Evolutionary conservation across 2,113 vertebrate genomes (phyloP).

Genomic region (Neogale vison): DNA sequence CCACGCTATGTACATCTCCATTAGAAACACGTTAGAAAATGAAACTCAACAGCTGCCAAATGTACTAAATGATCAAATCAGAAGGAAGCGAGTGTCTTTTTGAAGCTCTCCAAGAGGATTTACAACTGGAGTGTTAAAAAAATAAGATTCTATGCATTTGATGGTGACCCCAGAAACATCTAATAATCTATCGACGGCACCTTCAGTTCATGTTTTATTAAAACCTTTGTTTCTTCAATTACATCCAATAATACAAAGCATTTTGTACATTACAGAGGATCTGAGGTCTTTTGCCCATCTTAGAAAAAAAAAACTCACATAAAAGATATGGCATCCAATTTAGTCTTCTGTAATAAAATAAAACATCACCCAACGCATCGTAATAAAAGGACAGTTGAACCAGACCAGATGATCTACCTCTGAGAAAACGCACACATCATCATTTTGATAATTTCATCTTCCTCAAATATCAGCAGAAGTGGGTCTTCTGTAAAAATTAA

Average conservation of each 20-base stretch:
- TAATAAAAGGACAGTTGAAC: conserved; percentile 45
- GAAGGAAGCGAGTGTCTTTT: background rate
- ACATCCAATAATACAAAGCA: conserved; percentile 23
- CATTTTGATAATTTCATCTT: conserved; percentile 61
- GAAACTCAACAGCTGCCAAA: conserved; percentile 31
- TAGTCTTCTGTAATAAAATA: conserved; percentile 59
- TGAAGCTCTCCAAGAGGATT: background rate
- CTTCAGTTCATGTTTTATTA: conserved; percentile 33
- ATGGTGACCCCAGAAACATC: conserved; percentile 14
- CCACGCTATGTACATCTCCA: background rate
- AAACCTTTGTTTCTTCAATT: conserved; percentile 75
- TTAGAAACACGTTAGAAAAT: background rate
- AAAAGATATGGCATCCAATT: conserved; percentile 46
- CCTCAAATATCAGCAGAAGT: conserved; percentile 57
- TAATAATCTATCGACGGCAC: conserved; percentile 55
- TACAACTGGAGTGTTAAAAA: conserved; percentile 20
- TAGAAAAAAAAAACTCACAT: background rate
- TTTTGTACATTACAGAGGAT: conserved; percentile 67
- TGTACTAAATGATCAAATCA: conserved; percentile 12
- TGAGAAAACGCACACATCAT: conserved; percentile 48
- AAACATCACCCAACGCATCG: background rate
- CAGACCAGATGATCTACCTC: background rate
- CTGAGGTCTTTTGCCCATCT: conserved; percentile 30
- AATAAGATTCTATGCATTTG: background rate
- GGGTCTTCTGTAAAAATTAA: conserved; percentile 30